These are phyloP conservation scores for Sarotherodon lohbergeri DNA, from an alignment of 2,113 vertebrate genomes.

Conservation along the genomic window DNA sequence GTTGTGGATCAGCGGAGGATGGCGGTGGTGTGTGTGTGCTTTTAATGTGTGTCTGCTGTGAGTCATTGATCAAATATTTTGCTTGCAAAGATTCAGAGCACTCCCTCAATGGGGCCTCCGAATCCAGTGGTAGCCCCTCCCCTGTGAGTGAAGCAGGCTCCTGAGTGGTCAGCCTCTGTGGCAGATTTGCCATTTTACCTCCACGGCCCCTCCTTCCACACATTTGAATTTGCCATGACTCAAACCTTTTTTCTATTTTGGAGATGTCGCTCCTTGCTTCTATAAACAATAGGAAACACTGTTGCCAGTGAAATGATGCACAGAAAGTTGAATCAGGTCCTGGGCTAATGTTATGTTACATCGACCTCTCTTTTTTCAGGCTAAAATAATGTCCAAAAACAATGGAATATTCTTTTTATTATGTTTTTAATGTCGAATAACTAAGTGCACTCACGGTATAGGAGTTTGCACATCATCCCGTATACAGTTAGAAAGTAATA, in stretches of 20 bases:
- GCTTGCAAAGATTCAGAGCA: slow-evolving; percentile 48
- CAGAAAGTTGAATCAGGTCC: background rate
- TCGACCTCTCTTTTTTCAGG: background rate
- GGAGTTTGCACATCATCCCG: background rate
- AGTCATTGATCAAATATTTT: slow-evolving; percentile 78
- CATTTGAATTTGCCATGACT: slow-evolving; percentile 52
- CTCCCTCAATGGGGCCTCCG: slow-evolving; percentile 47
- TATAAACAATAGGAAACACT: slow-evolving; percentile 23
- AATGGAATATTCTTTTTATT: background rate
- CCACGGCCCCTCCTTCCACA: slow-evolving; percentile 16
- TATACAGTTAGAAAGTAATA: background rate
- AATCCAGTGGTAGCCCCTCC: slow-evolving; percentile 22
- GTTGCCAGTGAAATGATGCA: background rate
- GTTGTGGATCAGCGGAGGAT: slow-evolving; percentile 18
- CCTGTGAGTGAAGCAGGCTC: slow-evolving; percentile 6
- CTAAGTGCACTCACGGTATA: background rate
- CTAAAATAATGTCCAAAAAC: background rate
- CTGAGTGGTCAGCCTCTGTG: slow-evolving; percentile 39
- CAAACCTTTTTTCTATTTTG: slow-evolving; percentile 24
- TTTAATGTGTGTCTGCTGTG: slow-evolving; percentile 50
- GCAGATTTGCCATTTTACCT: slow-evolving; percentile 34
- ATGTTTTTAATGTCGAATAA: background rate
- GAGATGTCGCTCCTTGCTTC: slow-evolving; percentile 12
- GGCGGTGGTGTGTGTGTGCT: background rate
- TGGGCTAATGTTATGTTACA: background rate